Percentiles rank a stretch among this genome's conserved stretches.
phyloP scores from a whole-genome alignment of 2,797 vertebrate genomes.

The Sebastes cheni region DNA sequence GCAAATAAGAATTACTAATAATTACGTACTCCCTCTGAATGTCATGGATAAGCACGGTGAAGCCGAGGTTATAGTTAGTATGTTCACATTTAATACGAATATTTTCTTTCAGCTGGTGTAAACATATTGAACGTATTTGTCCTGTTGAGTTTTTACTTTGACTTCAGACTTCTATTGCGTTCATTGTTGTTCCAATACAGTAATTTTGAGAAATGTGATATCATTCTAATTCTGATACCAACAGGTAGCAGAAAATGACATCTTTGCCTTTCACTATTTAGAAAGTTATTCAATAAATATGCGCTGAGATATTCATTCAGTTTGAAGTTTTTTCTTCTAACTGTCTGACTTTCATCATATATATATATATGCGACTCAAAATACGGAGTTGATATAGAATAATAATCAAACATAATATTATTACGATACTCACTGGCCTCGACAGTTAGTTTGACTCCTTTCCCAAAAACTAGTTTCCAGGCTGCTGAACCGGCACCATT shows the following conservation, averaged over 20 bases:
- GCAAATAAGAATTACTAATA: not conserved
- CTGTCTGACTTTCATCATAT: not conserved
- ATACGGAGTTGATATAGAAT: not conserved
- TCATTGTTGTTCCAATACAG: no score
- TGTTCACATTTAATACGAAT: not conserved
- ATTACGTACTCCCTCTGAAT: not conserved
- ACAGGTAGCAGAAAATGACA: fast-evolving
- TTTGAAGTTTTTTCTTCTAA: not conserved
- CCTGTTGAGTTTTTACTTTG: not conserved
- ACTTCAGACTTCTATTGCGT: not conserved
- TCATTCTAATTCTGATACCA: not conserved
- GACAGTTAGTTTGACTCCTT: conserved; percentile 45
- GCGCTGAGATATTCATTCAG: not conserved
- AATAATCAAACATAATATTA: not conserved
- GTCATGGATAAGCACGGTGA: not conserved
- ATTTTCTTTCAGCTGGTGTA: not conserved
- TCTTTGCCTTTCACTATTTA: not conserved
- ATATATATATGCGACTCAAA: not conserved
- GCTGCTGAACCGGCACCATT: conserved; percentile 9
- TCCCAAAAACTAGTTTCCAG: conserved; percentile 52
- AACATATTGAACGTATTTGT: not conserved
- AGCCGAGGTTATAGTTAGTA: not conserved
- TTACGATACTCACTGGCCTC: conserved; percentile 55
- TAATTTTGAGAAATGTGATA: not conserved
- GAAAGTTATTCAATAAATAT: not conserved